Evolutionary conservation across 2,797 vertebrate genomes (phyloP), one percentile per base, ranked within the genome.

Genomic region (Malurus splendens): DNA sequence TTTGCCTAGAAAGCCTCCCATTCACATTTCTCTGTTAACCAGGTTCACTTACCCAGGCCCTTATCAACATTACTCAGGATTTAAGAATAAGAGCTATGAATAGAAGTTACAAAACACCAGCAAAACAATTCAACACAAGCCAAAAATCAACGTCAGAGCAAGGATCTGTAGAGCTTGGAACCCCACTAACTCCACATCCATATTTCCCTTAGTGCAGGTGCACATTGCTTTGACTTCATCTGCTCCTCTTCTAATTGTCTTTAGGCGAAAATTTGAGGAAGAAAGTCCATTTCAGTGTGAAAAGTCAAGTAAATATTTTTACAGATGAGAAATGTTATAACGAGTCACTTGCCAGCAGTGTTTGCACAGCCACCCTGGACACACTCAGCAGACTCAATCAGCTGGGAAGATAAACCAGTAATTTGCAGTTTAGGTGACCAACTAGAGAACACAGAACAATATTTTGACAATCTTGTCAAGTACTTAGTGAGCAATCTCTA

Each of bases 281-380:
- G 2, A 48, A 54, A 62, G n/a, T 9, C 33, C 41, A 9, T 68
- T 90, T 44, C 36, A 28, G 25, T 50, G 33, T 15, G 25, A 81
- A 87, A 75, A 85, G 57, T 50, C 57, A 92, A 77, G 65, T 72
- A 87, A 92, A 87, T 83, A 86, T 78, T 89, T 82, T 73, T 70
- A 75, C 1, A 12, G 47, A 67, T 68, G 52, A 87, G 36, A 82
- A 87, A 82, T n/a, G 28, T 1, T 22, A 80, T 36, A 36, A 36
- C 36, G 42, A 78, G 18, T 45, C 32, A 62, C 8, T 71, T 79
- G 68, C 42, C 51, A 65, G 85, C 65, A 62, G 38, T 36, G 62
- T 75, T 85, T 89, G 82, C 51, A 82, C 36, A 87, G 25, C 41
- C 75, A 67, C 74, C 36, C 36, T 68, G 61, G 61, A 67, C 94